These are phyloP conservation scores for Hiodon alosoides DNA, from an alignment of 2,113 vertebrate species.

Conservation along the genomic window DNA sequence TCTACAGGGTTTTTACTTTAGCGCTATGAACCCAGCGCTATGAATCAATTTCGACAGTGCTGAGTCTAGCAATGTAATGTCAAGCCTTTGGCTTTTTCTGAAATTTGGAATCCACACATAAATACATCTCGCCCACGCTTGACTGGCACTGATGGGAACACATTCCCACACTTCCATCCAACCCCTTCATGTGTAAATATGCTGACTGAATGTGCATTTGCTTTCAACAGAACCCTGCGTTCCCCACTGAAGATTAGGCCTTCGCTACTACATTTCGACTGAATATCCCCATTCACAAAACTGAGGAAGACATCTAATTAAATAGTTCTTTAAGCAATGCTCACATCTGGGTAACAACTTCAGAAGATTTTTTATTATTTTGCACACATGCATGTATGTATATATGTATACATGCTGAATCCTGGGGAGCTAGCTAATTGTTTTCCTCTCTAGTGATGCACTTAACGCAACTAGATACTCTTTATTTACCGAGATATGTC, in stretches of 20 bases:
- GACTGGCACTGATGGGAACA: background rate
- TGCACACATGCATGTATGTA: too few relatives aligned
- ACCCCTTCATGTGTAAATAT: conserved; percentile 15
- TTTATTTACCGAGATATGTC: too few relatives aligned
- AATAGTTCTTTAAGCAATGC: background rate
- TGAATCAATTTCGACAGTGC: background rate
- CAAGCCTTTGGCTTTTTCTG: conserved; percentile 8
- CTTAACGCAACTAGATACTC: too few relatives aligned
- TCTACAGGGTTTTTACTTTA: background rate
- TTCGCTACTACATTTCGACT: background rate
- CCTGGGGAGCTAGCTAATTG: too few relatives aligned
- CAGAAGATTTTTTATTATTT: too few relatives aligned
- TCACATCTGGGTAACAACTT: background rate
- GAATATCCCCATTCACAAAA: background rate
- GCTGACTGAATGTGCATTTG: conserved; percentile 14
- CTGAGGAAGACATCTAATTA: background rate
- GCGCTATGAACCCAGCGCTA: background rate
- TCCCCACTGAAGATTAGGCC: background rate
- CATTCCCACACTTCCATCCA: background rate
- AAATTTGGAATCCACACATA: conserved; percentile 10
- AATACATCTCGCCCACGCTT: conserved; percentile 14
- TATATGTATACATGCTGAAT: too few relatives aligned
- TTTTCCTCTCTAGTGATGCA: too few relatives aligned
- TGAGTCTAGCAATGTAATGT: background rate
- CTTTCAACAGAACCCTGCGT: background rate